Evolutionary conservation across 2,888 invertebrate species (phyloP).

Genomic region (Clanis bilineata): DNA sequence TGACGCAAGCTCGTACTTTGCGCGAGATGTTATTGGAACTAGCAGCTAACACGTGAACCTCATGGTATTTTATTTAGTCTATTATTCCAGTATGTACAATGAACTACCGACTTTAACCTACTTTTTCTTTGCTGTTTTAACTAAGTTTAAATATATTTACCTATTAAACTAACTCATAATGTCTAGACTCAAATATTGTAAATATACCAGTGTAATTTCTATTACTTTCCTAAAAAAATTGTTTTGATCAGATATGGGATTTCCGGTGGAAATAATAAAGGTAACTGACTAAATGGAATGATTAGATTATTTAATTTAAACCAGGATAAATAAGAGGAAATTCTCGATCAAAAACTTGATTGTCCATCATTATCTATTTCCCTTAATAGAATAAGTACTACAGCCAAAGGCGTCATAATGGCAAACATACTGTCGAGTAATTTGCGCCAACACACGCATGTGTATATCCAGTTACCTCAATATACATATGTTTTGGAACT

Average conservation of each 20-base stretch:
- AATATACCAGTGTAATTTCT: too few species aligned
- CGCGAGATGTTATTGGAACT: constrained; percentile 18
- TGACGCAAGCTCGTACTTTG: constrained; percentile 16
- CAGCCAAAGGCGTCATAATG: neutral
- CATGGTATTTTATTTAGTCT: constrained; percentile 1
- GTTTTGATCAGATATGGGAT: too few species aligned
- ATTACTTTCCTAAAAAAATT: neutral
- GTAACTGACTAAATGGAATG: too few species aligned
- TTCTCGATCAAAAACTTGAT: neutral
- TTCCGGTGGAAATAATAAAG: too few species aligned
- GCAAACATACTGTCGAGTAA: neutral
- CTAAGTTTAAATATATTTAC: too few species aligned
- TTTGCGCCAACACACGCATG: neutral
- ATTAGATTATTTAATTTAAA: neutral
- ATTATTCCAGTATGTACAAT: neutral
- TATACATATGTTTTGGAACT: neutral
- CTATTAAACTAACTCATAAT: too few species aligned
- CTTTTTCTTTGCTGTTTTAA: neutral
- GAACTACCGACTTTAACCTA: neutral
- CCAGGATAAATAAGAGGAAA: neutral
- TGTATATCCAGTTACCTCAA: neutral
- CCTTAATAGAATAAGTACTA: neutral
- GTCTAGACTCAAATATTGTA: too few species aligned
- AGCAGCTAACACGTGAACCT: neutral
- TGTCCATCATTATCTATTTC: neutral